Percentiles rank a stretch among this genome's conserved stretches.
Conservation (phyloP, 2,797 vertebrate genomes). For the Sciaenops ocellatus region DNA sequence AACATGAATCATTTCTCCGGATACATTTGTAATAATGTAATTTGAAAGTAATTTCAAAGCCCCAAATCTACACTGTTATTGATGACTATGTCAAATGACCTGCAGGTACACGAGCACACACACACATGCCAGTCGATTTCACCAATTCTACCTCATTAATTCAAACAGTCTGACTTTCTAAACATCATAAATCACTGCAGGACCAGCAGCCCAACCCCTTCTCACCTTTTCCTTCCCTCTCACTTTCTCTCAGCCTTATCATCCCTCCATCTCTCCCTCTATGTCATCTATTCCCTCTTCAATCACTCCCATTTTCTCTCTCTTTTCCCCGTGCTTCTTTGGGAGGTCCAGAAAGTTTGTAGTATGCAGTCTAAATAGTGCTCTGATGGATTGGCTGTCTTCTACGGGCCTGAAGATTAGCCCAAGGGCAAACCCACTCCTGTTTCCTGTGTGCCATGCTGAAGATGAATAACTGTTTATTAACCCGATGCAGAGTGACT, state of each 20-base stretch:
- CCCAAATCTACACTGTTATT: conserved; percentile 65
- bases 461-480: conserved; percentile 85
- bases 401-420: conserved; percentile 77
- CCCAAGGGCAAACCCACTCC: conserved; percentile 81
- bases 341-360: conserved; percentile 73
- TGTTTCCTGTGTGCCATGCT: conserved; percentile 75
- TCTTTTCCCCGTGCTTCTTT: conserved; percentile 53
- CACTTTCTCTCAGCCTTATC: conserved; percentile 62
- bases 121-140: conserved; percentile 66
- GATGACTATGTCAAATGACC: conserved; percentile 71
- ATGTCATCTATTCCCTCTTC: conserved; percentile 66
- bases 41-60: conserved; percentile 68
- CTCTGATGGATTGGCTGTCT: conserved; percentile 83
- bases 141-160: conserved; percentile 78
- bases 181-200: conserved; percentile 82
- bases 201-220: conserved; percentile 61
- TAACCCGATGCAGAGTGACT: conserved; percentile 79
- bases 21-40: conserved; percentile 57
- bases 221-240: conserved; percentile 65
- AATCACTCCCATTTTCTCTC: conserved; percentile 61
- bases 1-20: conserved; percentile 55
- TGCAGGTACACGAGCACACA: conserved; percentile 28
- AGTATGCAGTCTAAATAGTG: conserved; percentile 70
- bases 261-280: conserved; percentile 64
- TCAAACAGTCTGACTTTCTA: conserved; percentile 74